Base-by-base conservation (phyloP, 23 tunicate genomes). In the Aplidium turbinatum region DNA sequence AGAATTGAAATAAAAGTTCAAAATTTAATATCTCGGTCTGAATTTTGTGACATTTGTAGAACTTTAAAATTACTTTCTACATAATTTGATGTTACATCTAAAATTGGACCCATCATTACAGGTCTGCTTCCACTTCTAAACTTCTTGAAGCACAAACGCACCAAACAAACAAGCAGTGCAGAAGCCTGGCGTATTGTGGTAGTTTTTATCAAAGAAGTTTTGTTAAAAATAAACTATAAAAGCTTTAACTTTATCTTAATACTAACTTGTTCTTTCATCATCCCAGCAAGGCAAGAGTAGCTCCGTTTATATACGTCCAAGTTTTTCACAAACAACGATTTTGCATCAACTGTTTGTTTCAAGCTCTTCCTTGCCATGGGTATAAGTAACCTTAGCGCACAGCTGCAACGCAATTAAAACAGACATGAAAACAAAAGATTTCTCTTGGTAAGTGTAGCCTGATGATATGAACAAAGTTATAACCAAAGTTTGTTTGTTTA, bases 181-280 rank as follows among this genome's bases (percentile, higher is more conserved):
- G n/a, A n/a, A n/a, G n/a, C n/a, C n/a, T n/a, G n/a, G n/a, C n/a
- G n/a, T n/a, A n/a, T n/a, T n/a, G n/a, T n/a, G n/a, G n/a, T n/a
- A n/a, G n/a, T n/a, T n/a, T n/a, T n/a, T n/a, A n/a, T n/a, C n/a
- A n/a, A n/a, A n/a, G n/a, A n/a, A n/a, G n/a, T n/a, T n/a, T n/a
- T n/a, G n/a, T n/a, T n/a, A 42, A 42, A 9, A 9, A 42, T 42
- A 42, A 42, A 42, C 50, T 42, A 42, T 16, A 42, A 56, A 56
- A 56, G 21, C 9, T 19, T 7, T 22, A 56, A 7, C 22, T 13
- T 7, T 7, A 56, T 7, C 7, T 7, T 7, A 31, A 9, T 22
- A 75, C 53, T 20, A 28, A 78, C 84, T 46, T 78, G 63, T 0
- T 47, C 42, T 52, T 65, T 58, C 63, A 78, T 27, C 63, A 48